Evolutionary conservation across 2,888 invertebrate species (phyloP).

Genomic region (Aquatica leii): DNA sequence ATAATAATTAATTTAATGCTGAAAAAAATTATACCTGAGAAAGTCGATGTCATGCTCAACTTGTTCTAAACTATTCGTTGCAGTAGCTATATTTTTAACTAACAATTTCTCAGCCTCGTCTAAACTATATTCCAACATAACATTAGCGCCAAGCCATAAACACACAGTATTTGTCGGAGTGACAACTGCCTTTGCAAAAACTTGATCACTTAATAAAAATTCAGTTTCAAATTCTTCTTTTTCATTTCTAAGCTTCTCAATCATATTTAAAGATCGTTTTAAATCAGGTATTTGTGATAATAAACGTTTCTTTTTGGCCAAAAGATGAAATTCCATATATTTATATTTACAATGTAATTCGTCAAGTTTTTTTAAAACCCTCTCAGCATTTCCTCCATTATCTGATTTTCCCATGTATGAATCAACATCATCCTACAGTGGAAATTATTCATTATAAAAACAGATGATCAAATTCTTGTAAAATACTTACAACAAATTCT

Average conservation of each 20-base stretch:
- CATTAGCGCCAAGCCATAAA: slow-evolving; percentile 89
- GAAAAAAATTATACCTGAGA: slow-evolving; percentile 67
- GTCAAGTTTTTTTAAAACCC: slow-evolving; percentile 85
- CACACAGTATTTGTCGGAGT: slow-evolving; percentile 90
- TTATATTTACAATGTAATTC: slow-evolving; percentile 97
- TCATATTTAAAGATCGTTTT: slow-evolving; percentile 89
- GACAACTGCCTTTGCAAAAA: slow-evolving; percentile 78
- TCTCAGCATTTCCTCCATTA: slow-evolving; percentile 83
- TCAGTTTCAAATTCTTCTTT: slow-evolving; percentile 85
- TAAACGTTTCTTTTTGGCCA: slow-evolving; percentile 84
- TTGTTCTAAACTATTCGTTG: slow-evolving; percentile 82
- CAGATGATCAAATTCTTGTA: neutral
- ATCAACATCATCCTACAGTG: slow-evolving; percentile 89
- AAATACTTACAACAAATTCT: slow-evolving; percentile 79
- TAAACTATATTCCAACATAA: slow-evolving; percentile 95
- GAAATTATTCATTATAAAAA: slow-evolving; percentile 37
- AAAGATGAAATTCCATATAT: slow-evolving; percentile 94
- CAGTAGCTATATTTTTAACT: slow-evolving; percentile 83
- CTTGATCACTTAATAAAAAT: slow-evolving; percentile 93
- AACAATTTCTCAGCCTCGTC: slow-evolving; percentile 89
- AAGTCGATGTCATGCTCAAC: slow-evolving; percentile 95
- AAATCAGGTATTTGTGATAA: slow-evolving; percentile 95
- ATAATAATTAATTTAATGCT: neutral
- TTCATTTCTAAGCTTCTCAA: slow-evolving; percentile 85
- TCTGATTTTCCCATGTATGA: slow-evolving; percentile 87